Evolutionary conservation across 2,797 vertebrate genomes (phyloP).

Genomic region (Cephalopachus bancanus): DNA sequence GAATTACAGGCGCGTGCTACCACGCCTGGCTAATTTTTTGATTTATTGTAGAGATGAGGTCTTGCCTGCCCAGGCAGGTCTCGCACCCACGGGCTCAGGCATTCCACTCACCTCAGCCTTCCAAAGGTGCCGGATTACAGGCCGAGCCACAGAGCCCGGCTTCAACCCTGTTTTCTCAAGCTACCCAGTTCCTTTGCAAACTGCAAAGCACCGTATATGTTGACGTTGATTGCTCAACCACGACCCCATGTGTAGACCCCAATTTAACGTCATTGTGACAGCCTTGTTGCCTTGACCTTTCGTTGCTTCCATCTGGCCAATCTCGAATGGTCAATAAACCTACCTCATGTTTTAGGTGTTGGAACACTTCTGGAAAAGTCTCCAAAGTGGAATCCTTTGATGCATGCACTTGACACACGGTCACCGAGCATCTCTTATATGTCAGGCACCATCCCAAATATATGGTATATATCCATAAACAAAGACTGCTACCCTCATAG

Average conservation of each 20-base stretch:
- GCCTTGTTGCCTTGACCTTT: neutral
- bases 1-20: too few relatives aligned
- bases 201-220: neutral
- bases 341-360: neutral
- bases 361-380: neutral
- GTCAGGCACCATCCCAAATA: neutral
- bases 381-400: neutral
- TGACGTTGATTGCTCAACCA: neutral
- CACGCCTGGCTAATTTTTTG: too few relatives aligned
- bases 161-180: neutral
- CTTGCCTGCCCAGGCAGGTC: too few relatives aligned
- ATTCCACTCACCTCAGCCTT: too few relatives aligned
- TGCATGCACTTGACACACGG: neutral
- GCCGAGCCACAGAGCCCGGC: too few relatives aligned
- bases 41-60: too few relatives aligned
- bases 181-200: neutral
- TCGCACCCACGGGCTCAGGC: too few relatives aligned
- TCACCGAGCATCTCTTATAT: neutral
- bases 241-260: neutral
- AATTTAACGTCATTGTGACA: neutral
- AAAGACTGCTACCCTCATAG: neutral
- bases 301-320: constrained; percentile 25
- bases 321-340: neutral
- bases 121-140: too few relatives aligned
- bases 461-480: neutral